Percentiles rank a stretch among this genome's conserved stretches.
phyloP scores from a whole-genome alignment of 2,888 invertebrate genomes.

The Hirtodrosophila alboralis region DNA sequence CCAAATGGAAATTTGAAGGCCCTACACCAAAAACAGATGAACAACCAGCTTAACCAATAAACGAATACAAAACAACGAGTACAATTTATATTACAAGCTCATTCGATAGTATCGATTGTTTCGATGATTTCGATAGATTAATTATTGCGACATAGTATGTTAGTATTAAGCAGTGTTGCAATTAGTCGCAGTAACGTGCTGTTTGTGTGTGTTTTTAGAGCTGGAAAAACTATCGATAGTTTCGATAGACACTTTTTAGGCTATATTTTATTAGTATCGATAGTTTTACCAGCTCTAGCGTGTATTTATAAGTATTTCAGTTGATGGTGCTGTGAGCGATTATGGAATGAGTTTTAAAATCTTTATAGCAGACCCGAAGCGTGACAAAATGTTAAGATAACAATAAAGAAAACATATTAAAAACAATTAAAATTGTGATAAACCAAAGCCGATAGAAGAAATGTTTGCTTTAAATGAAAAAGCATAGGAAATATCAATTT shows the following conservation, averaged over 20 bases:
- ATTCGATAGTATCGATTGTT: slow-evolving; percentile 7
- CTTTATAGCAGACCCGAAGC: slow-evolving; percentile 18
- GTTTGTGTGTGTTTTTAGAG: slow-evolving; percentile 18
- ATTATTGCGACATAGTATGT: slow-evolving; percentile 2
- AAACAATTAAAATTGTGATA: slow-evolving; percentile 9
- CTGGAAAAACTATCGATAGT: neutral
- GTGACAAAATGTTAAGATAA: slow-evolving; percentile 23
- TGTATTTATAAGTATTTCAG: neutral
- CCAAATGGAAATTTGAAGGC: slow-evolving; percentile 1
- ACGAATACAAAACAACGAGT: neutral
- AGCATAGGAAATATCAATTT: slow-evolving; percentile 11
- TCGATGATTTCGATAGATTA: slow-evolving; percentile 2
- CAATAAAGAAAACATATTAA: slow-evolving; percentile 13
- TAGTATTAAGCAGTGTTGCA: slow-evolving; percentile 48
- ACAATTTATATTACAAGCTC: neutral
- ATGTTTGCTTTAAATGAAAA: slow-evolving; percentile 10
- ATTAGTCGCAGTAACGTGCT: slow-evolving; percentile 63
- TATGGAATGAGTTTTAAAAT: slow-evolving; percentile 15
- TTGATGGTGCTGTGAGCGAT: slow-evolving; percentile 22
- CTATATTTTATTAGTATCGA: too few relatives aligned
- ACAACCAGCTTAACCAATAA: slow-evolving; percentile 5
- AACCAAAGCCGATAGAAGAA: slow-evolving; percentile 40
- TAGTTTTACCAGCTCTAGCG: neutral
- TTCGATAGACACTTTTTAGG: too few relatives aligned
- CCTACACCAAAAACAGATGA: slow-evolving; percentile 23